phyloP scores from a whole-genome alignment of 1,140 invertebrate species.

The Scaptodrosophila lebanonensis region DNA sequence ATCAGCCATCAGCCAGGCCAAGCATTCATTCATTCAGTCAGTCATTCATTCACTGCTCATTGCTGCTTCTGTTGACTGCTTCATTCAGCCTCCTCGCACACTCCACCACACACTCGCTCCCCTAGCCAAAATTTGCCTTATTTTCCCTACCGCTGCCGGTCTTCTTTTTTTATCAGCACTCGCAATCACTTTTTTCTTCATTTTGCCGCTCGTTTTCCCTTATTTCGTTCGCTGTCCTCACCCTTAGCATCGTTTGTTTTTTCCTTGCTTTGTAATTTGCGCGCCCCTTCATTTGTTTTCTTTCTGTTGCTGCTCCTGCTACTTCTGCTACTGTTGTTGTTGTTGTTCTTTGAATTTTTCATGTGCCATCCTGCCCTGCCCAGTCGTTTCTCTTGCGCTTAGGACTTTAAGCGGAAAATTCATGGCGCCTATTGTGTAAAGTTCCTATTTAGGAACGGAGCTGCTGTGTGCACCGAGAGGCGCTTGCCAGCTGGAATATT shows the following conservation, averaged over 20 bases:
- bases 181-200: constrained; percentile 23
- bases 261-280: constrained; percentile 6
- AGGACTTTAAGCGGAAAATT: constrained; percentile 35
- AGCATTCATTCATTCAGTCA: constrained; percentile 20
- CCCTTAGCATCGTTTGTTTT: neutral
- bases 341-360: constrained; percentile 42
- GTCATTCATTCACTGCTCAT: constrained; percentile 5
- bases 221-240: neutral
- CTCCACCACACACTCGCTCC: too few relatives aligned
- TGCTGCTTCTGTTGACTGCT: too few relatives aligned
- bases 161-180: constrained; percentile 46
- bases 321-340: constrained; percentile 10
- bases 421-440: constrained; percentile 29
- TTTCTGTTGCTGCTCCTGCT: neutral
- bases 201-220: constrained; percentile 5
- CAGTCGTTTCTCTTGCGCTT: constrained; percentile 17
- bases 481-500: neutral
- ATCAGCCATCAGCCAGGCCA: too few relatives aligned
- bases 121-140: too few relatives aligned
- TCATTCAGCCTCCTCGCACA: too few relatives aligned
- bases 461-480: neutral
- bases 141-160: too few relatives aligned
- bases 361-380: constrained; percentile 1
- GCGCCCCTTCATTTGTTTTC: constrained; percentile 22
- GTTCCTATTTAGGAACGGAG: neutral